phyloP scores from a whole-genome alignment of 2,797 vertebrate species.

The Bucorvus abyssinicus region DNA sequence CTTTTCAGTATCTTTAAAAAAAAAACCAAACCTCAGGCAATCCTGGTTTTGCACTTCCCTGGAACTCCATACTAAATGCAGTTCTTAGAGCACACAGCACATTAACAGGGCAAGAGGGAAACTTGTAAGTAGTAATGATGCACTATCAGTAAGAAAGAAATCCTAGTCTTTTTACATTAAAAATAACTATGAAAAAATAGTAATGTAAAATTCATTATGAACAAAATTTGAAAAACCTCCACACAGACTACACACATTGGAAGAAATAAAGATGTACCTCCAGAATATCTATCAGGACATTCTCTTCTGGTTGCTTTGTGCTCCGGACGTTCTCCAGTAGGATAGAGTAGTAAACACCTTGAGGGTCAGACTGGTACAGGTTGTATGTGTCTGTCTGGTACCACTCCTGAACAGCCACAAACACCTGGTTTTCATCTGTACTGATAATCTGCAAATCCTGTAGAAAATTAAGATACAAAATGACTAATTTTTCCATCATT shows the following conservation, averaged over 20 bases:
- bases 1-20: background rate
- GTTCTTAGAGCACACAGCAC: background rate
- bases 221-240: background rate
- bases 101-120: background rate
- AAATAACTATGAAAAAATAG: background rate
- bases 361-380: slow-evolving; percentile 92
- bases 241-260: background rate
- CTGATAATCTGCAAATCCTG: slow-evolving; percentile 96
- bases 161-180: background rate
- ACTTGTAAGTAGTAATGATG: background rate
- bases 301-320: slow-evolving; percentile 92
- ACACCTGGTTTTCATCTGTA: slow-evolving; percentile 93
- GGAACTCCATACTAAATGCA: background rate
- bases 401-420: slow-evolving; percentile 96
- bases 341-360: slow-evolving; percentile 87
- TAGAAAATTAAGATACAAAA: background rate
- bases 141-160: background rate
- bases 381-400: slow-evolving; percentile 94
- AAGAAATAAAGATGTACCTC: slow-evolving; percentile 79
- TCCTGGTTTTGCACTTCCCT: background rate
- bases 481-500: background rate
- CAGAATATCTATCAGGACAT: slow-evolving; percentile 89
- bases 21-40: background rate
- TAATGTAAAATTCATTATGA: background rate
- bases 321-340: slow-evolving; percentile 91